Conservation (phyloP, 2,888 invertebrate genomes). For the Tiliacea aurago region DNA sequence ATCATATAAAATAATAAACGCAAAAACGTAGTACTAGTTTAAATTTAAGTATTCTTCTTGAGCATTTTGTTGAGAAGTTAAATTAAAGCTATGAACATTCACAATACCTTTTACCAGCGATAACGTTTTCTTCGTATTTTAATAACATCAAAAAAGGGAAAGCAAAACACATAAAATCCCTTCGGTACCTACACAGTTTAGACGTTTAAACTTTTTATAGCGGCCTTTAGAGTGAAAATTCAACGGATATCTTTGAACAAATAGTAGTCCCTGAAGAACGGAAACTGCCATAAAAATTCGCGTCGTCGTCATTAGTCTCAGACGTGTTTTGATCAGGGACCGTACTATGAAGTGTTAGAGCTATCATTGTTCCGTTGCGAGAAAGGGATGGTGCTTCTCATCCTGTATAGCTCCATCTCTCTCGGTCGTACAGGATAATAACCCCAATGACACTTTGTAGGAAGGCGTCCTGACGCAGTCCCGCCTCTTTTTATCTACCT, state of each 20-base stretch:
- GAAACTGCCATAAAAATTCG: conserved; percentile 87
- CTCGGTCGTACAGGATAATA: conserved; percentile 69
- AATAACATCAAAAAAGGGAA: conserved; percentile 68
- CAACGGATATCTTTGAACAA: conserved; percentile 83
- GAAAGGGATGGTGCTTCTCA: conserved; percentile 65
- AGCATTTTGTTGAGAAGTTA: conserved; percentile 18
- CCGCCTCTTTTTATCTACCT: conserved; percentile 77
- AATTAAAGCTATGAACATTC: conserved; percentile 22
- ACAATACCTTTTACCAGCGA: conserved; percentile 57
- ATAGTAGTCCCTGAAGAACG: conserved; percentile 83
- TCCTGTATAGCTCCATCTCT: conserved; percentile 64
- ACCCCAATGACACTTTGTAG: conserved; percentile 71
- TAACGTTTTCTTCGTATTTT: conserved; percentile 58
- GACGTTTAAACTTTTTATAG: conserved; percentile 82
- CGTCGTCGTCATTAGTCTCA: conserved; percentile 86
- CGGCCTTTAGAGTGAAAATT: conserved; percentile 80
- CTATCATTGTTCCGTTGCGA: conserved; percentile 69
- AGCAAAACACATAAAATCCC: conserved; percentile 72
- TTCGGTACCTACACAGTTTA: conserved; percentile 73
- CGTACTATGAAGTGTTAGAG: conserved; percentile 73
- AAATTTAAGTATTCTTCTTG: conserved; percentile 2
- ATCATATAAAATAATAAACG: background rate
- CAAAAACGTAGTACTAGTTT: background rate
- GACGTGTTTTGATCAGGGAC: conserved; percentile 88
- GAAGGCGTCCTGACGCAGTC: conserved; percentile 67